Evolutionary conservation across 2,888 invertebrate genomes (phyloP).

Genomic region (Spatulosminthurus flaviceps): DNA sequence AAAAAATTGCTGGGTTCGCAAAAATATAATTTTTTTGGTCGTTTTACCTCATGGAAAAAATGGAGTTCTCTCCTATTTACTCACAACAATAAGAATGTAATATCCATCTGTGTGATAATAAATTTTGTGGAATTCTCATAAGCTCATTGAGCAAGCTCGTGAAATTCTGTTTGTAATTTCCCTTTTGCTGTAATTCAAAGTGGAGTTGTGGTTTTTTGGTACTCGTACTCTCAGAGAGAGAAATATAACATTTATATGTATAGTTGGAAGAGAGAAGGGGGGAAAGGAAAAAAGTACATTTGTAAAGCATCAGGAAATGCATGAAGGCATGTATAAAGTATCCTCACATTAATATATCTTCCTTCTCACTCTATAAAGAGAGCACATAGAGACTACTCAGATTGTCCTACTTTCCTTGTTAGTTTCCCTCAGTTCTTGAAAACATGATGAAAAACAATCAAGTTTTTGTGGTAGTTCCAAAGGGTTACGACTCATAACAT

Average conservation of each 20-base stretch:
- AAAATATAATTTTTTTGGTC: too few relatives aligned
- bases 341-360: too few relatives aligned
- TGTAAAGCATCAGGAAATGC: too few relatives aligned
- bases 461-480: constrained; percentile 3
- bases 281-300: too few relatives aligned
- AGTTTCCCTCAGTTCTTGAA: background rate
- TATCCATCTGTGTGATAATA: constrained; percentile 14
- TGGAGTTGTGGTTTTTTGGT: too few relatives aligned
- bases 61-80: too few relatives aligned
- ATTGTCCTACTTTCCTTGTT: background rate
- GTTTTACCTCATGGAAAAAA: too few relatives aligned
- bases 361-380: too few relatives aligned
- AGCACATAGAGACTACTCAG: background rate
- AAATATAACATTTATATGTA: background rate
- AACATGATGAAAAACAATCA: background rate
- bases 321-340: too few relatives aligned
- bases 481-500: constrained; percentile 2
- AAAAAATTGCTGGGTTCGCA: too few relatives aligned
- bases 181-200: background rate
- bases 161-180: background rate
- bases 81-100: background rate
- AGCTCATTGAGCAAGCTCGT: background rate
- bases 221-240: too few relatives aligned
- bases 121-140: constrained; percentile 14
- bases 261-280: background rate